phyloP scores from a whole-genome alignment of 2,797 vertebrate genomes.

The Oryzias sinensis region DNA sequence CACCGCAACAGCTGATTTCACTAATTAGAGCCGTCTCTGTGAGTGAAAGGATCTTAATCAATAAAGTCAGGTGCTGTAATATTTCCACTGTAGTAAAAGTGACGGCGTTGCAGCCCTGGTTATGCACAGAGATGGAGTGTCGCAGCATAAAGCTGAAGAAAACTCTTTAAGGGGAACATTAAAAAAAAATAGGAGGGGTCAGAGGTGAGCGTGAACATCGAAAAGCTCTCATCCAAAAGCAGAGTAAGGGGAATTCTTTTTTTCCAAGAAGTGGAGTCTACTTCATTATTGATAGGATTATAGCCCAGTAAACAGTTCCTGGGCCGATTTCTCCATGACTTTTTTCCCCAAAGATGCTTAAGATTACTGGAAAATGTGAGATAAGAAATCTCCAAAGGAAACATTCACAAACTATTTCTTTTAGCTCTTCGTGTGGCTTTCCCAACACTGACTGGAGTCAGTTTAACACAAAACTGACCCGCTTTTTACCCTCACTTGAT shows the following conservation, averaged over 20 bases:
- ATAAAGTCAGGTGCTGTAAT: constrained; percentile 21
- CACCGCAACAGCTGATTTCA: constrained; percentile 23
- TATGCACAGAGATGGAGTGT: background rate
- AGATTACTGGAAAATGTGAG: constrained; percentile 54
- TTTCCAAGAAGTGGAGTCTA: constrained; percentile 58
- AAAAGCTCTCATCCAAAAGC: constrained; percentile 68
- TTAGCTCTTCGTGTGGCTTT: constrained; percentile 25
- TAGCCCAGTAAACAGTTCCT: constrained; percentile 67
- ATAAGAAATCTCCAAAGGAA: constrained; percentile 52
- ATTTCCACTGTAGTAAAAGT: constrained; percentile 11
- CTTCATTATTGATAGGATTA: constrained; percentile 78
- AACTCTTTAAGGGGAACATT: constrained; percentile 13
- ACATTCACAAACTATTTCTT: constrained; percentile 31
- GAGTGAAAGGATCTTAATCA: constrained; percentile 36
- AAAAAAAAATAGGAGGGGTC: constrained; percentile 19
- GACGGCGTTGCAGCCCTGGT: constrained; percentile 15
- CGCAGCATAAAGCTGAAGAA: constrained; percentile 1
- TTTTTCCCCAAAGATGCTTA: constrained; percentile 52
- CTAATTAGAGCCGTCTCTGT: constrained; percentile 20
- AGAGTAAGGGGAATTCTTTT: constrained; percentile 41
- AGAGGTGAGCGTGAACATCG: constrained; percentile 47
- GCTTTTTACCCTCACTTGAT: too few relatives aligned
- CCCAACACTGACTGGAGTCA: too few relatives aligned
- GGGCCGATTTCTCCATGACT: constrained; percentile 53
- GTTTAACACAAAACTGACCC: too few relatives aligned